Evolutionary conservation across 2,113 vertebrate species (phyloP).

Genomic region (Deroptyus accipitrinus): DNA sequence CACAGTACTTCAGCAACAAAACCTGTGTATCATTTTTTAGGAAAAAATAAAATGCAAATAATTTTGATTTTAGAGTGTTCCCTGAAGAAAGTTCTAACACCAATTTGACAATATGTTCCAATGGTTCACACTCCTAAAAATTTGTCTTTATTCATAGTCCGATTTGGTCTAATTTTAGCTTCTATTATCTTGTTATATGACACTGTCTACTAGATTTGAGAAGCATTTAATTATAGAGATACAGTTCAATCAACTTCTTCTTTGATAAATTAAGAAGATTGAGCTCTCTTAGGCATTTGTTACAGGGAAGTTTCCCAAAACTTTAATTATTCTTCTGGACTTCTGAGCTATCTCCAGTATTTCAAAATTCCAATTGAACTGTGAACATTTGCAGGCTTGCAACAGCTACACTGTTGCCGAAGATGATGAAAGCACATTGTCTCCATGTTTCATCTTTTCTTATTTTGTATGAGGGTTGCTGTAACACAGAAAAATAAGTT

Average conservation of each 20-base stretch:
- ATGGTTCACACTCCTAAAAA: background rate
- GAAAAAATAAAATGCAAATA: background rate
- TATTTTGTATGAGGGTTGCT: background rate
- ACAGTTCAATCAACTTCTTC: background rate
- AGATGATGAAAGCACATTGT: background rate
- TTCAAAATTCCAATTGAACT: background rate
- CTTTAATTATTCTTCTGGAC: background rate
- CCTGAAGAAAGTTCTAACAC: background rate
- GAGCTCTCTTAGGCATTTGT: background rate
- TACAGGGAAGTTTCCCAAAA: background rate
- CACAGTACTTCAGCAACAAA: background rate
- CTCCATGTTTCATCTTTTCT: background rate
- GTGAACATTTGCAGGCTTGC: background rate
- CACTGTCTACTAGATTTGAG: background rate
- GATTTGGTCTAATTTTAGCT: background rate
- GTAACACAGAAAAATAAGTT: background rate
- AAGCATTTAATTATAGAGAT: background rate
- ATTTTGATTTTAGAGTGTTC: background rate
- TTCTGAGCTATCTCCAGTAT: background rate
- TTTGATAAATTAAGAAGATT: background rate
- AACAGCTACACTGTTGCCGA: background rate
- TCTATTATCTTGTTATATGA: background rate
- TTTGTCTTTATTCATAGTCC: background rate
- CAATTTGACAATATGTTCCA: background rate
- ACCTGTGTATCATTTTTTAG: background rate